Conservation (phyloP, 2,113 vertebrate genomes). For the Hymenochirus boettgeri region DNA sequence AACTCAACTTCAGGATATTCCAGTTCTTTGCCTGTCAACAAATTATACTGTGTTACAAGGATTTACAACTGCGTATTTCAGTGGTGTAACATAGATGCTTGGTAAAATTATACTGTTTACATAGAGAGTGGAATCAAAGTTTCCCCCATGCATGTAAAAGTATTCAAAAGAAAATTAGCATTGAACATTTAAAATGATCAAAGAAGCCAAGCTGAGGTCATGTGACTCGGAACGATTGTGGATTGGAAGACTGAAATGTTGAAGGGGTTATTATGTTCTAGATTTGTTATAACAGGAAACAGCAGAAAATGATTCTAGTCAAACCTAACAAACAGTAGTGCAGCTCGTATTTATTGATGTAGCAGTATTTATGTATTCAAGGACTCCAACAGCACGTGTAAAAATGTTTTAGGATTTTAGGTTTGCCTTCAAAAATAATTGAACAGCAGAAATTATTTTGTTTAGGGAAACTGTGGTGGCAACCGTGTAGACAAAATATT, state of each 20-base stretch:
- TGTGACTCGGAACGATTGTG: conserved; percentile 26
- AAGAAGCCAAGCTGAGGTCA: conserved; percentile 14
- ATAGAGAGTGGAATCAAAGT: conserved; percentile 16
- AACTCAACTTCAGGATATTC: conserved; percentile 39
- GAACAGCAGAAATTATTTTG: background rate
- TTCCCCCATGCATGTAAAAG: conserved; percentile 43
- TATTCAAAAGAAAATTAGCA: conserved; percentile 19
- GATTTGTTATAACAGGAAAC: conserved; percentile 10
- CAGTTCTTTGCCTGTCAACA: conserved; percentile 45
- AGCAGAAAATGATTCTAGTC: background rate
- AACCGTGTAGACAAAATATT: background rate
- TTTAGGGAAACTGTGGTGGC: background rate
- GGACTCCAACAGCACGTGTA: background rate
- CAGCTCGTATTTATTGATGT: conserved; percentile 2
- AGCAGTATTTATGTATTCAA: background rate
- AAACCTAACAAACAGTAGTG: conserved; percentile 16
- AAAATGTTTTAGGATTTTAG: background rate
- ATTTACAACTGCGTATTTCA: conserved; percentile 4
- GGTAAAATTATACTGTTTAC: background rate
- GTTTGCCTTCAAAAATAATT: background rate
- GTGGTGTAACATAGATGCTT: background rate
- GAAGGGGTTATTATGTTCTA: conserved; percentile 8
- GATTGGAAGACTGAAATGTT: conserved; percentile 22
- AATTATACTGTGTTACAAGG: conserved; percentile 26
- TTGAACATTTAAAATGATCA: conserved; percentile 26